Base-by-base conservation (phyloP, 2,113 vertebrate species). In the Phylloscopus trochiloides region DNA sequence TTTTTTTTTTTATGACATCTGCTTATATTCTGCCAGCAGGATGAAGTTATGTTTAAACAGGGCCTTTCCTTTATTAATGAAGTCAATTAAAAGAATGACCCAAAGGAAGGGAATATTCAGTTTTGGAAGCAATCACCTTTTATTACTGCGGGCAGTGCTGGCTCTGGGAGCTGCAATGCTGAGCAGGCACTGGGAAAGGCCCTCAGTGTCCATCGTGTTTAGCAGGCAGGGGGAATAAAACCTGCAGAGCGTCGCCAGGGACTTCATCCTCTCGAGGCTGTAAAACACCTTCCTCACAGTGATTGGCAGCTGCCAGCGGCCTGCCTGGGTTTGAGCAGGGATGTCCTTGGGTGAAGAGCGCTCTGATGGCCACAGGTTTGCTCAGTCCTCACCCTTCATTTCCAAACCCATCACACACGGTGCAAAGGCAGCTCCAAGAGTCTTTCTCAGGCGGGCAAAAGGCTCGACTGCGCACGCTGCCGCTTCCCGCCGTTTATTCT, bases 281-380 rank as follows among this genome's bases (percentile, higher is more conserved):
- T 94, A 83, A 96, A 96, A 90, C 73, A 88, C 34, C 85, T 57
- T 74, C 80, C 71, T 88, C 1, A 1, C 3, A 1, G n/a, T 96
- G 96, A 97, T 12, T 92, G 94, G 88, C 92, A 96, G 83, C 94
- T 97, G 87, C 94, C 92, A 91, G 93, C 6, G 1, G 67, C 8
- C 0, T 25, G 62, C 7, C 31, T 32, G 70, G 86, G 88, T 26
- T 86, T 91, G 95, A 86, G 86, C 75, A 90, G 80, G 73, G 93
- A 92, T 97, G 94, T 78, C 96, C 96, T 95, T 96, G 94, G 88
- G 94, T 36, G 0, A 91, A 63, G 75, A 74, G 73, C 18, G 15
- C 42, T 28, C 65, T 32, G 76, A 75, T 42, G 76, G 84, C 57
- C 74, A 25, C 51, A 20, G 3, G 38, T 62, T 52, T 71, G 57